Evolutionary conservation across 2,113 vertebrate genomes (phyloP), one percentile per base, ranked within the genome.

Genomic region (Cyrtonyx montezumae): DNA sequence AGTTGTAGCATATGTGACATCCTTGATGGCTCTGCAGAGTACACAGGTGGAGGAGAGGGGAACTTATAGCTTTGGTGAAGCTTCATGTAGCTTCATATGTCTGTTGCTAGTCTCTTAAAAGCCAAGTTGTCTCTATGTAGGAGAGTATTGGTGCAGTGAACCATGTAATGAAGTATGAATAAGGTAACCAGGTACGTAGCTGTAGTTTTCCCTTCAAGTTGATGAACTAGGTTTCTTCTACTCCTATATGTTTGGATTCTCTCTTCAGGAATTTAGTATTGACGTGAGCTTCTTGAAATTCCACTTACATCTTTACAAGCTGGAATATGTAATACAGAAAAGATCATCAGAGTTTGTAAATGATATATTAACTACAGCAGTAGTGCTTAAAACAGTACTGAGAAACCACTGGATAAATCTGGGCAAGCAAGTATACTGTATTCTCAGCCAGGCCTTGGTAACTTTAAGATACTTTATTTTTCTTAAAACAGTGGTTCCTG

Each of bases 41-140:
- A 16, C 19, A 37, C 51, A 53, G 26, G 63, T 36, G 28, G 34
- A 48, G 28, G 51, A 42, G 30, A 42, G 40, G 23, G 43, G 30
- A 70, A 42, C 23, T 66, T 59, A 11, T 32, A 13, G 14, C 40
- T 82, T 45, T 15, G 53, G n/a, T 2, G 1, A 51, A 67, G 46
- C 34, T 6, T 73, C 40, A 10, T 4, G 3, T 20, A 46, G 37
- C 8, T 6, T 36, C 6, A 40, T 22, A 36, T 23, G 49, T 36
- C n/a, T 48, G 13, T 49, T 6, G 4, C 26, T 36, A 15, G n/a
- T 53, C 21, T 46, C 45, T 59, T 14, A 17, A 18, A 28, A 48
- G 34, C 58, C 19, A 43, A 13, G 25, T 10, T 1, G 1, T 12
- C 30, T 6, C 1, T 8, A 1, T 21, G 12, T 46, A 8, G 40